phyloP scores from a whole-genome alignment of 2,888 invertebrate genomes.

The Anoncus sp. region DNA sequence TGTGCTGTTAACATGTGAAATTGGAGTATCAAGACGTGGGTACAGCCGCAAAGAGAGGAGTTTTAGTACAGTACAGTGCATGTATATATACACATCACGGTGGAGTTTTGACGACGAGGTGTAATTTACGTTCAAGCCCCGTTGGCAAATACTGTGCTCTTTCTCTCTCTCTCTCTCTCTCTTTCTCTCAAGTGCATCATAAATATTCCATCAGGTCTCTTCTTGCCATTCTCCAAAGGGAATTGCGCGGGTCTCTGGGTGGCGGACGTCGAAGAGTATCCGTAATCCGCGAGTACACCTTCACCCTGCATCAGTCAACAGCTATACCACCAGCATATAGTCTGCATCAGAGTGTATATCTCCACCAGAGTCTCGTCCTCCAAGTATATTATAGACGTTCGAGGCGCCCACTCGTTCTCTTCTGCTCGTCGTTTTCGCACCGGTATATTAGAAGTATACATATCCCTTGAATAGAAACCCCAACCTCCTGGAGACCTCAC shows the following conservation, averaged over 20 bases:
- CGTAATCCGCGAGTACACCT: constrained; percentile 32
- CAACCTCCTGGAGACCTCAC: constrained; percentile 21
- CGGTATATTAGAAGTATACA: constrained; percentile 53
- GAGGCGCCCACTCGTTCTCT: constrained; percentile 37
- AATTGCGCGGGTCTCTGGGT: constrained; percentile 44
- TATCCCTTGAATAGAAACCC: constrained; percentile 53
- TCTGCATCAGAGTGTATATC: constrained; percentile 26
- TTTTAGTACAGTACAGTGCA: neutral
- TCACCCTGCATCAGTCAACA: constrained; percentile 42
- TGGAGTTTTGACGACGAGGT: constrained; percentile 44
- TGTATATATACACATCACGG: neutral
- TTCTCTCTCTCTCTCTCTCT: neutral
- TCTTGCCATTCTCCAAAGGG: constrained; percentile 43
- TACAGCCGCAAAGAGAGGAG: constrained; percentile 7
- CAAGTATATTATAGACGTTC: constrained; percentile 31
- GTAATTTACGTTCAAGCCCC: constrained; percentile 58
- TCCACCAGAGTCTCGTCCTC: constrained; percentile 33
- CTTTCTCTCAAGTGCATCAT: constrained; percentile 53
- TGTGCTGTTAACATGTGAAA: constrained; percentile 1
- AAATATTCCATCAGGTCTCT: constrained; percentile 61
- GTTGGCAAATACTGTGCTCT: constrained; percentile 49
- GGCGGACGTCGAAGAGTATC: constrained; percentile 45
- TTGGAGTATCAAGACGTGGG: constrained; percentile 6
- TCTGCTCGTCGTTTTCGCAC: constrained; percentile 42
- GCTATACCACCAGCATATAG: constrained; percentile 7